Evolutionary conservation across 2,888 invertebrate genomes (phyloP), one percentile per base, ranked within the genome.

Genomic region (Sphecodes monilicornis): DNA sequence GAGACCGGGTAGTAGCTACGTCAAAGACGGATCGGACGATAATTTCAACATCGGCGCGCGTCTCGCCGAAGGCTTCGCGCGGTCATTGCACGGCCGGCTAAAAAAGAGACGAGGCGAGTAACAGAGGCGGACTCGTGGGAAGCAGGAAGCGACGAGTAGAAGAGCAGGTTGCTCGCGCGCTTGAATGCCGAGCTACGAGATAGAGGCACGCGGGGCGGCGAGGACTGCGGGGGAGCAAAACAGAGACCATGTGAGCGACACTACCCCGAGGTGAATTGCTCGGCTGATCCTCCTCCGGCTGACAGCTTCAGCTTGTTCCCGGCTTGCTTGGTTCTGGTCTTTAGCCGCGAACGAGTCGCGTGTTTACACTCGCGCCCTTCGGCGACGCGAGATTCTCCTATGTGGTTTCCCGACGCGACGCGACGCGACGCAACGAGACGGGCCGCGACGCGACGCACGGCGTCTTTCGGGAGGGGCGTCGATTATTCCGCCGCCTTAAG

Each of bases 221-320:
- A 80, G 80, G 77, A 69, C 76, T 73, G 64, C 36, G 80, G 80
- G 78, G 81, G 76, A 85, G 85, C 87, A 86, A 88, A 89, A 88
- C 89, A 88, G 69, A 60, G 85, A 80, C 88, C 87, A 86, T 88
- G 90, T 88, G 88, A 77, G 78, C 75, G 80, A 86, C 71, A 22
- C 73, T 50, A 70, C 69, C 71, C 64, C 66, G 74, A 69, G 77
- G 78, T 70, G 68, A 13, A n/a, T 68, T 39, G 36, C 39, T n/a
- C 4, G 39, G 22, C 36, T 36, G 22, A 41, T 68, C 41, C 16
- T 43, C 22, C 16, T 26, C 13, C 69, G 64, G 22, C 32, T 32
- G 26, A 10, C 36, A n/a, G 54, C 39, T 57, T 16, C 41, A 41
- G 26, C 26, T 54, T n/a, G 54, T 54, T n/a, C 0, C 36, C 74